Conservation (phyloP, 2,113 vertebrate genomes). For the Sapajus apella region DNA sequence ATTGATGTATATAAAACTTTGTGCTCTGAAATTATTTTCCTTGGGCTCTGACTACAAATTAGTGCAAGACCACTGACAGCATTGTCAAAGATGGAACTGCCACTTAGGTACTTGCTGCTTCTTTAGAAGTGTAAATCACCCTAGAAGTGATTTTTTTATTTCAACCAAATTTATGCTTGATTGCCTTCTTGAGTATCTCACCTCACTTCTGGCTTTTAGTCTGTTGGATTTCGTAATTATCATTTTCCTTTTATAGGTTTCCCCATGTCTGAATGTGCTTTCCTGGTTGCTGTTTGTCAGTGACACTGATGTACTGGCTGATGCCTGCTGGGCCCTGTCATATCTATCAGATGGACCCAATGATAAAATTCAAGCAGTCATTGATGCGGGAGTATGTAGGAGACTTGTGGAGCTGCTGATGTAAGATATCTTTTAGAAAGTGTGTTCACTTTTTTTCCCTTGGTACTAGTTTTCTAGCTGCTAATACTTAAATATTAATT, state of each 20-base stretch:
- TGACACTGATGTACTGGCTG: slow-evolving; percentile 97
- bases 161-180: neutral
- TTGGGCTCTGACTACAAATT: neutral
- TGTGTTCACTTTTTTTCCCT: neutral
- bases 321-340: slow-evolving; percentile 98
- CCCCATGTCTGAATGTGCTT: slow-evolving; percentile 96
- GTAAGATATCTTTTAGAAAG: slow-evolving; percentile 85
- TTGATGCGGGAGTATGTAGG: slow-evolving; percentile 98
- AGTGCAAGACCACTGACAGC: neutral
- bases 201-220: neutral
- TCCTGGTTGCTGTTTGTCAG: slow-evolving; percentile 98
- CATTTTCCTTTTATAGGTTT: slow-evolving; percentile 89
- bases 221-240: neutral
- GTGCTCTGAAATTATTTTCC: slow-evolving; percentile 3
- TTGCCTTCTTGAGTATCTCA: slow-evolving; percentile 18
- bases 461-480: neutral
- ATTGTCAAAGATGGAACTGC: neutral
- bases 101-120: neutral
- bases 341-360: slow-evolving; percentile 98
- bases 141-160: neutral
- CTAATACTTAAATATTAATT: slow-evolving; percentile 10
- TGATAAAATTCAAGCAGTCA: slow-evolving; percentile 99
- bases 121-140: neutral
- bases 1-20: slow-evolving; percentile 1
- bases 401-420: slow-evolving; percentile 96